Base-by-base conservation (phyloP, 2,888 invertebrate genomes). In the Agrochola lota region DNA sequence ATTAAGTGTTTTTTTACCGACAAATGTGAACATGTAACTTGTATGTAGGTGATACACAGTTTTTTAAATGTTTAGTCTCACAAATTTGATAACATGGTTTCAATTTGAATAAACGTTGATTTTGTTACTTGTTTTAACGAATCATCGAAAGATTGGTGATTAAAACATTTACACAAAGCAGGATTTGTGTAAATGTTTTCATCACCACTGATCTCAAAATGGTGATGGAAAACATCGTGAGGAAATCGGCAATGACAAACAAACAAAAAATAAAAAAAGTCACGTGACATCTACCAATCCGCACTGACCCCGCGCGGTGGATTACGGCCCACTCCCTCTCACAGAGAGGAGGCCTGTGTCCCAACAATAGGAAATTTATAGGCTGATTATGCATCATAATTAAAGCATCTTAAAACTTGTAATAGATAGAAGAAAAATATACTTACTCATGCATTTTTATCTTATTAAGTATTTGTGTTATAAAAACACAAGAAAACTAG, bases 1-100 rank as follows among this genome's bases (percentile, higher is more conserved):
- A 55, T 71, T 20, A n/a, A 17, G 23, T 63, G 7, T 59, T 71
- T 81, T 81, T 71, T 62, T 77, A 46, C 23, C 4, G 2, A 17
- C 4, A 26, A n/a, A 26, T 59, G 23, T n/a, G 17, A 20, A 62
- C 40, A 46, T 23, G 23, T n/a, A 15, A 40, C 20, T 15, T 7
- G 20, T 35, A 30, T 30, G 23, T 43, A 55, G 6, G 8, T 17
- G 20, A 20, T 57, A 59, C 12, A 59, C 17, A 30, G 0, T 59
- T 70, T 66, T 78, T 59, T 63, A 8, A 26, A 30, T 49, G 11
- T 9, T 1, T 23, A 1, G 2, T 55, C n/a, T 64, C n/a, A 15
- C 49, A 66, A 17, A 0, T 23, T 74, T 63, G 20, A 8, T 23
- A 55, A 23, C 40, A 30, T 20, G 35, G n/a, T 63, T 68, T 49